phyloP scores from a whole-genome alignment of 2,888 invertebrate genomes.

The Eristalis arbustorum region DNA sequence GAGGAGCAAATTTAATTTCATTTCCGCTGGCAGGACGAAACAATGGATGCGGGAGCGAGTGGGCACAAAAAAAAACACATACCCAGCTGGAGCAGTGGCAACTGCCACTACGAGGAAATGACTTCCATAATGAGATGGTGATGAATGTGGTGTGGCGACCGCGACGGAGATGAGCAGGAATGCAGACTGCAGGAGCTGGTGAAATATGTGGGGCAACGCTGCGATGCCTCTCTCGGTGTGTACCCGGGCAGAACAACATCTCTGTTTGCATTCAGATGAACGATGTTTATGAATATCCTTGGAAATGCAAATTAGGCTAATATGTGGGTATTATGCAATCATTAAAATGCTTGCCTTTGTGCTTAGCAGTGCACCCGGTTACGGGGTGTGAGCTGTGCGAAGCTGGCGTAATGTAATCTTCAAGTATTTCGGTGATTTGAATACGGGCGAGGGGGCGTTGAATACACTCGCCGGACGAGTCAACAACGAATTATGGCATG shows the following conservation, averaged over 20 bases:
- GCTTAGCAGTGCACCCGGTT: not conserved
- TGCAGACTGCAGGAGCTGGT: slow-evolving; percentile 44
- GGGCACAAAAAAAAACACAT: not conserved
- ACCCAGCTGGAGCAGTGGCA: not conserved
- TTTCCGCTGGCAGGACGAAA: slow-evolving; percentile 53
- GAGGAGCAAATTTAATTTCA: slow-evolving; percentile 55
- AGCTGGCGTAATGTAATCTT: not conserved
- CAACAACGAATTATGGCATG: not conserved
- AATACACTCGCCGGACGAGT: not conserved
- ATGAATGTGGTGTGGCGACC: slow-evolving; percentile 18
- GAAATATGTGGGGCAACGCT: slow-evolving; percentile 35
- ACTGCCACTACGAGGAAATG: slow-evolving; percentile 11
- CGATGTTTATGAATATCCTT: slow-evolving; percentile 39
- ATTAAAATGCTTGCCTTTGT: slow-evolving; percentile 36
- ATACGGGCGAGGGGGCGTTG: not conserved
- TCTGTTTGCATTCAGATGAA: slow-evolving; percentile 23
- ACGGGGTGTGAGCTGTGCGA: not conserved
- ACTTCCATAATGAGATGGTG: slow-evolving; percentile 52
- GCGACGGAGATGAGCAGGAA: not conserved
- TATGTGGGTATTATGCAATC: slow-evolving; percentile 47
- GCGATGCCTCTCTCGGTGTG: not conserved
- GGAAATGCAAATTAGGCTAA: slow-evolving; percentile 56
- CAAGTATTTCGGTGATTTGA: not conserved
- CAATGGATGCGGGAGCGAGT: slow-evolving; percentile 10
- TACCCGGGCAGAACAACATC: slow-evolving; percentile 15